Conservation (phyloP, 2,797 vertebrate genomes). For the Danionella dracula region DNA sequence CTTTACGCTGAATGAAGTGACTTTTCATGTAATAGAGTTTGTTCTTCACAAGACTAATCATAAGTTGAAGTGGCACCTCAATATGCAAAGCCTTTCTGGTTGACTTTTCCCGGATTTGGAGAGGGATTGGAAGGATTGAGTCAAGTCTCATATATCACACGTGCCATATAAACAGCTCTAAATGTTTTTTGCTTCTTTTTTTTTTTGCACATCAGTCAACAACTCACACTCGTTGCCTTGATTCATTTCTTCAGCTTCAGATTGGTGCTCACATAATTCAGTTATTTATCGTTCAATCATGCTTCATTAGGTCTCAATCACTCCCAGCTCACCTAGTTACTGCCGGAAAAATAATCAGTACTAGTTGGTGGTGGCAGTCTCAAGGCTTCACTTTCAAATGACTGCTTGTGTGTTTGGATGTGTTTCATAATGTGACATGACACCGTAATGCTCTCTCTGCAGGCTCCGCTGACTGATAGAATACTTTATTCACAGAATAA, state of each 20-base stretch:
- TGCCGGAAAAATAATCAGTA: constrained; percentile 30
- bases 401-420: constrained; percentile 13
- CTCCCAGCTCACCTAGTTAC: constrained; percentile 41
- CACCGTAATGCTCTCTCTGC: constrained; percentile 11
- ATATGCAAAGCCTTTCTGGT: constrained; percentile 24
- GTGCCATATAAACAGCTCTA: constrained; percentile 30
- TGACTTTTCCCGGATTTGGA: constrained; percentile 21
- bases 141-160: constrained; percentile 42
- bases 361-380: constrained; percentile 21
- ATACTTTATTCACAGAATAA: background rate
- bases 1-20: constrained; percentile 29
- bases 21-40: constrained; percentile 24
- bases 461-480: constrained; percentile 11
- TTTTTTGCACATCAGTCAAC: constrained; percentile 35
- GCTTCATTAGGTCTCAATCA: constrained; percentile 44
- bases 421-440: constrained; percentile 24
- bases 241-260: constrained; percentile 31
- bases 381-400: constrained; percentile 26
- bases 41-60: constrained; percentile 33
- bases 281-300: constrained; percentile 49
- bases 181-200: background rate
- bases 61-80: constrained; percentile 15
- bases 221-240: constrained; percentile 29
- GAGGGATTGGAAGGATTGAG: constrained; percentile 27
- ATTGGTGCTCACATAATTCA: constrained; percentile 47